Conservation (phyloP, 1,140 invertebrate genomes). For the Drosophila pseudoobscura region DNA sequence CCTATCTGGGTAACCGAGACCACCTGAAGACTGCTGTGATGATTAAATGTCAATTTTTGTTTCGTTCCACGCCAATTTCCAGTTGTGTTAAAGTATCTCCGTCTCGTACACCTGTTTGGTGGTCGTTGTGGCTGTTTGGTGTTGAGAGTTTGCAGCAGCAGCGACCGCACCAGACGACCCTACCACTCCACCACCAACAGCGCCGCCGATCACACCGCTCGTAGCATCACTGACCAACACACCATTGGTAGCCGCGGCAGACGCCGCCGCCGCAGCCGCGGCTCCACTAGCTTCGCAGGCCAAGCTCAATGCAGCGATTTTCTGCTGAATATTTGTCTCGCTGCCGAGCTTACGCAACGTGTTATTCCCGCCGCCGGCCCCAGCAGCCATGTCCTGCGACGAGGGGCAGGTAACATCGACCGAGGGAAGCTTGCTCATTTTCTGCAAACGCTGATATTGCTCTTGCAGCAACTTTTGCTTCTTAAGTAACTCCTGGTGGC, state of each 20-base stretch:
- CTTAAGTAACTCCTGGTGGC: slow-evolving; percentile 92
- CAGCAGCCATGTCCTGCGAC: slow-evolving; percentile 77
- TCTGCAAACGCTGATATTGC: slow-evolving; percentile 93
- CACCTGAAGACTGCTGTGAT: neutral
- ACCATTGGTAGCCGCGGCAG: slow-evolving; percentile 58
- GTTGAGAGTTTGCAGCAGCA: slow-evolving; percentile 41
- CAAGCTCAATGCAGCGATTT: slow-evolving; percentile 86
- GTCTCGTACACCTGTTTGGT: slow-evolving; percentile 93
- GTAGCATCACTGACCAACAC: slow-evolving; percentile 78
- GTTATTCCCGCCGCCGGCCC: slow-evolving; percentile 57
- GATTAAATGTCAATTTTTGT: slow-evolving; percentile 81
- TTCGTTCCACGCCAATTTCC: slow-evolving; percentile 79
- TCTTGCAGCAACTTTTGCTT: slow-evolving; percentile 94
- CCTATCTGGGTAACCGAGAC: too few relatives aligned
- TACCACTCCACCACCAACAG: slow-evolving; percentile 44
- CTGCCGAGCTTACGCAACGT: slow-evolving; percentile 92
- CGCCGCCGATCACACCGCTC: slow-evolving; percentile 64
- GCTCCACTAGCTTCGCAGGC: slow-evolving; percentile 80
- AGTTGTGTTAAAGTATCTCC: slow-evolving; percentile 90
- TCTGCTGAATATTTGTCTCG: slow-evolving; percentile 93
- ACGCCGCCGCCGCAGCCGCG: slow-evolving; percentile 86
- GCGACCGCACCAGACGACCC: slow-evolving; percentile 40
- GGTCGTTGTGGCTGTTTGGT: slow-evolving; percentile 70
- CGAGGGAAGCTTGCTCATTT: slow-evolving; percentile 89
- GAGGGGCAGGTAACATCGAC: slow-evolving; percentile 85